phyloP scores from a whole-genome alignment of 2,797 vertebrate species.

The Lateolabrax maculatus region DNA sequence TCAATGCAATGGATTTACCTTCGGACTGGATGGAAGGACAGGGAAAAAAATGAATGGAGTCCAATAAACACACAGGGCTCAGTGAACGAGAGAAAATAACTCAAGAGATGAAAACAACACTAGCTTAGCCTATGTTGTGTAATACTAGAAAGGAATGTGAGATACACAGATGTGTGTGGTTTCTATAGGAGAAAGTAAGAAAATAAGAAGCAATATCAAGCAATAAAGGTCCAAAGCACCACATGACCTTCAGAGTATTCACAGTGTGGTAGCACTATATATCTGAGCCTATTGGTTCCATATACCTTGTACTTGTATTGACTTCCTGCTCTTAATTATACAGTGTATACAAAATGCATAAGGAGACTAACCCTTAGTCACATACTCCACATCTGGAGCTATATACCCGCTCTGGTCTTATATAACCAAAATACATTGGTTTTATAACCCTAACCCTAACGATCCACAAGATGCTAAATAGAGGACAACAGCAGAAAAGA shows the following conservation, averaged over 20 bases:
- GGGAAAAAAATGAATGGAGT: slow-evolving; percentile 51
- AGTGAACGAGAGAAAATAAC: slow-evolving; percentile 62
- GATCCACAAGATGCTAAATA: slow-evolving; percentile 19
- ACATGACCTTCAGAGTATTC: slow-evolving; percentile 1
- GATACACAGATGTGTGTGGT: slow-evolving; percentile 10
- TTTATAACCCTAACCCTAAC: slow-evolving; percentile 2
- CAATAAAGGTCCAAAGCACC: slow-evolving; percentile 11
- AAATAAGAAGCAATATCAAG: slow-evolving; percentile 6
- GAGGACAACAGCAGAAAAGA: neutral
- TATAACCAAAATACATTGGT: neutral
- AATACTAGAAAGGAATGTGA: slow-evolving; percentile 5
- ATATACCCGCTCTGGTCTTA: neutral
- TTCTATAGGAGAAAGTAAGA: neutral
- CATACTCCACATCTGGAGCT: neutral
- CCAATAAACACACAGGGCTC: slow-evolving; percentile 65
- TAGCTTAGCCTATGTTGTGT: slow-evolving; percentile 4
- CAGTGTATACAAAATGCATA: neutral
- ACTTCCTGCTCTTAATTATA: neutral
- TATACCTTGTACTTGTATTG: neutral
- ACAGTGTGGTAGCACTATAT: neutral
- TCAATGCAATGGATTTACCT: slow-evolving; percentile 84
- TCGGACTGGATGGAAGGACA: slow-evolving; percentile 60
- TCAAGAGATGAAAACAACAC: slow-evolving; percentile 26
- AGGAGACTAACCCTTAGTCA: neutral
- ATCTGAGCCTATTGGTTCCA: neutral